A percentile compares a stretch with the other conserved stretches of the same genome.
phyloP scores from a whole-genome alignment of 2,888 invertebrate species.

The Rhynchonema sp. region DNA sequence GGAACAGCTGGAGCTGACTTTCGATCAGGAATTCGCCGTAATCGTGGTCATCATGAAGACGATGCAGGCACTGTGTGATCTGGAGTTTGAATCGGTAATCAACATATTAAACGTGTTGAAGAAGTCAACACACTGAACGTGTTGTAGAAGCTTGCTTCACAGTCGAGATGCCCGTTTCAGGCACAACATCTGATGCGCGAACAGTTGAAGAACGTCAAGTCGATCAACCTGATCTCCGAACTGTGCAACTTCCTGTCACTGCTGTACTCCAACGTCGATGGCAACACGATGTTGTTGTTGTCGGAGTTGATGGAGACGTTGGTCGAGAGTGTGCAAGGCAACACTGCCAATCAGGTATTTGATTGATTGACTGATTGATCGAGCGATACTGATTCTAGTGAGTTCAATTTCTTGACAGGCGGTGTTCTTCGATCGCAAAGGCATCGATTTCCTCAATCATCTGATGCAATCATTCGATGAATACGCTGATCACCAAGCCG shows the following conservation, averaged over 20 bases:
- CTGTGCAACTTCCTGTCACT: conserved; percentile 27
- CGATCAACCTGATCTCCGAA: conserved; percentile 29
- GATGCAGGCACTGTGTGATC: conserved; percentile 2
- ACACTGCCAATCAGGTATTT: conserved; percentile 25
- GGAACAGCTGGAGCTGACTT: background rate
- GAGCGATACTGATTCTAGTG: too few species aligned
- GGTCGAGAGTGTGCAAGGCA: conserved; percentile 28
- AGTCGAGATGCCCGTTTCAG: too few species aligned
- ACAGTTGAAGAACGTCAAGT: conserved; percentile 31
- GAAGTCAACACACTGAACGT: too few species aligned
- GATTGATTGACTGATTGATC: conserved; percentile 14
- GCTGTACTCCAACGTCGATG: conserved; percentile 25
- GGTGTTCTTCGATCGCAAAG: conserved; percentile 2
- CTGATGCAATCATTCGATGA: conserved; percentile 22
- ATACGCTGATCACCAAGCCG: conserved; percentile 20
- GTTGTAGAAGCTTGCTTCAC: too few species aligned
- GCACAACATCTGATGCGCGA: conserved; percentile 25
- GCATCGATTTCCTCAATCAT: conserved; percentile 28
- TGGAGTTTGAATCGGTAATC: conserved; percentile 1
- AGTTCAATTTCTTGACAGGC: background rate
- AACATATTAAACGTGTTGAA: too few species aligned
- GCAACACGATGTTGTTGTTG: conserved; percentile 22
- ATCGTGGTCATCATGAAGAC: background rate
- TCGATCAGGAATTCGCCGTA: background rate
- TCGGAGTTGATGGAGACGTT: conserved; percentile 28